phyloP scores from a whole-genome alignment of 2,888 invertebrate species.

The Troides oblongomaculatus region DNA sequence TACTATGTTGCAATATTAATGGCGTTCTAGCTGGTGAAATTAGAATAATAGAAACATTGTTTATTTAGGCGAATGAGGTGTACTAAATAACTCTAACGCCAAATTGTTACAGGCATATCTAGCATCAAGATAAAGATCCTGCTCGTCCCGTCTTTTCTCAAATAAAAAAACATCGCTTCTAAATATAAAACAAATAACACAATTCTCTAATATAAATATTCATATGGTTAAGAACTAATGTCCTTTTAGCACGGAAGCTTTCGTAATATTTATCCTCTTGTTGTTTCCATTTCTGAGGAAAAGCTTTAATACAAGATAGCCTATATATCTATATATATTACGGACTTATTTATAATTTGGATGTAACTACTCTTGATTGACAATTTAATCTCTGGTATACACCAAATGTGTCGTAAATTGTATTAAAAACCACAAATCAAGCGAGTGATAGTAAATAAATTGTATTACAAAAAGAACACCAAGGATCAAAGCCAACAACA shows the following conservation, averaged over 20 bases:
- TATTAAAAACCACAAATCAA: constrained; percentile 19
- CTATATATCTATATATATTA: constrained; percentile 8
- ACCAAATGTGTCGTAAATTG: constrained; percentile 17
- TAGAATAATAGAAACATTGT: no score
- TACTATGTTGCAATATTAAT: no score
- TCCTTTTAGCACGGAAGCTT: not conserved
- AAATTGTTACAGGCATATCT: no score
- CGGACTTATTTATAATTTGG: not conserved
- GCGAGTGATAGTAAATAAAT: constrained; percentile 11
- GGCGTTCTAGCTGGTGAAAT: no score
- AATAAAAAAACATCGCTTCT: no score
- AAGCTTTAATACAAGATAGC: not conserved
- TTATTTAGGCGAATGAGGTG: no score
- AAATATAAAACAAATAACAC: no score
- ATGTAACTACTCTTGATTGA: not conserved
- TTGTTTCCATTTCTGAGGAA: not conserved
- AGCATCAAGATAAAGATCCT: no score
- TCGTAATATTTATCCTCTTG: not conserved
- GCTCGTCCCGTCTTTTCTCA: no score
- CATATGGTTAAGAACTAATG: not conserved
- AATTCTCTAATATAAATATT: no score
- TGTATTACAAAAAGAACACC: constrained; percentile 29
- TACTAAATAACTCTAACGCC: no score
- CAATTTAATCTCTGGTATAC: constrained; percentile 3
- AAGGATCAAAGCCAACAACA: constrained; percentile 36